Conservation (phyloP, 2,888 invertebrate genomes). For the Molanna angustata region DNA sequence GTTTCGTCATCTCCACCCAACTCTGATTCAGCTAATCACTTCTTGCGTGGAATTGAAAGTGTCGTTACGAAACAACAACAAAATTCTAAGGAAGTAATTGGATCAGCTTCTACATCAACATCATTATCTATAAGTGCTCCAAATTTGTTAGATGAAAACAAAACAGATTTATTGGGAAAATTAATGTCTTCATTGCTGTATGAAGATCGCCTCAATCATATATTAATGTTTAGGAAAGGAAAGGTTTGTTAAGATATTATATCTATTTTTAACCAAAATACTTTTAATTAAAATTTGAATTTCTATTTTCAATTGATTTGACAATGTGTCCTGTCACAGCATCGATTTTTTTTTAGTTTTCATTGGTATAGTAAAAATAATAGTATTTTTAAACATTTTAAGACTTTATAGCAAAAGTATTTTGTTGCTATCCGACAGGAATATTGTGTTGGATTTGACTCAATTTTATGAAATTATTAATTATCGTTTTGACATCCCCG, state of each 20-base stretch:
- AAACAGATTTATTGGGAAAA: constrained; percentile 61
- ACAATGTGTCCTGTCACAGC: too few relatives aligned
- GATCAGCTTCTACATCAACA: constrained; percentile 1
- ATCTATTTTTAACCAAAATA: too few relatives aligned
- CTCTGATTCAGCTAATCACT: constrained; percentile 40
- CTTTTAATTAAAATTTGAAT: too few relatives aligned
- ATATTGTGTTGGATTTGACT: too few relatives aligned
- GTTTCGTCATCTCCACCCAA: constrained; percentile 37
- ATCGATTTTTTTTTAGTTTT: too few relatives aligned
- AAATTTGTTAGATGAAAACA: constrained; percentile 51
- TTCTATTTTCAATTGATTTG: too few relatives aligned
- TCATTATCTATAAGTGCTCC: neutral
- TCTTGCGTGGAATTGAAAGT: constrained; percentile 49
- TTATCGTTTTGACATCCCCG: too few relatives aligned
- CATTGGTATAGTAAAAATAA: too few relatives aligned
- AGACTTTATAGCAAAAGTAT: too few relatives aligned
- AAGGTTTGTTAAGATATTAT: constrained; percentile 57
- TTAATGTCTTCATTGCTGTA: constrained; percentile 63
- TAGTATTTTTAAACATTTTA: too few relatives aligned
- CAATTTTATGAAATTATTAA: too few relatives aligned
- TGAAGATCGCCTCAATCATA: constrained; percentile 68
- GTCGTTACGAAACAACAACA: constrained; percentile 46
- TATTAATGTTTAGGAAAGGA: constrained; percentile 79
- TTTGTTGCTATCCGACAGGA: too few relatives aligned
- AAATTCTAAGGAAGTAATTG: constrained; percentile 28